A percentile compares a stretch with the other conserved stretches of the same genome.
These are phyloP conservation scores for Protonibea diacanthus DNA, from an alignment of 2,797 vertebrate species.

Conservation along the genomic window DNA sequence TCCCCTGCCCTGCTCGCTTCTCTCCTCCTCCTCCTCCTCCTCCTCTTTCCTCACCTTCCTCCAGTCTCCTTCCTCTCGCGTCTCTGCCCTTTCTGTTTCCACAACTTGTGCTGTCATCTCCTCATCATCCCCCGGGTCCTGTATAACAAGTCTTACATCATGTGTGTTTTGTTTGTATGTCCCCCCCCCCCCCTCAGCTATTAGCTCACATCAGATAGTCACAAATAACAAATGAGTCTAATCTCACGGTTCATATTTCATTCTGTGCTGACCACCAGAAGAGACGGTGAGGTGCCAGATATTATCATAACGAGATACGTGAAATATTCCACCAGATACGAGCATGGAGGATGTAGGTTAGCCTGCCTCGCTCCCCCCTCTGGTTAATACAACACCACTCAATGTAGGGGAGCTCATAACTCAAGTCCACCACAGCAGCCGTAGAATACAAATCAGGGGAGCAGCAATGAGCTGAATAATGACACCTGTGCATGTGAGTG, in stretches of 20 bases:
- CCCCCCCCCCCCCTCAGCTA: background rate
- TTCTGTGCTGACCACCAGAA: conserved; percentile 4
- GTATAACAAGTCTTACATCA: background rate
- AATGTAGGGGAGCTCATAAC: conserved; percentile 60
- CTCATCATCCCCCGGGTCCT: conserved; percentile 2
- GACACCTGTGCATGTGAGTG: conserved; percentile 29
- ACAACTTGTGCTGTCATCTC: conserved; percentile 9
- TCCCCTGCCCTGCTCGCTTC: conserved; percentile 14
- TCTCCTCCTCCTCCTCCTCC: background rate
- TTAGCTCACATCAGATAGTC: conserved; percentile 32
- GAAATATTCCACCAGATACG: conserved; percentile 24
- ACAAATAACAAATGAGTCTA: background rate
- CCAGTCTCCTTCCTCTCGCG: background rate
- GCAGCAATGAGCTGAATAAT: conserved; percentile 55
- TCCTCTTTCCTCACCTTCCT: conserved; percentile 16
- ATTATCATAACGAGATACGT: conserved; percentile 27
- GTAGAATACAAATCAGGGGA: conserved; percentile 75
- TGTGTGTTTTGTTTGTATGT: conserved; percentile 9
- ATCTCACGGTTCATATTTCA: conserved; percentile 27
- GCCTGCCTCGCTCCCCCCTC: background rate
- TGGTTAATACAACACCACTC: conserved; percentile 63
- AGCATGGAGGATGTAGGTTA: conserved; percentile 16
- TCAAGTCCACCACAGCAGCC: conserved; percentile 57
- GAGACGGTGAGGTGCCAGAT: background rate
- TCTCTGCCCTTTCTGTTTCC: background rate